phyloP scores from a whole-genome alignment of 1,140 invertebrate species.

The Zaprionus tsacasi region DNA sequence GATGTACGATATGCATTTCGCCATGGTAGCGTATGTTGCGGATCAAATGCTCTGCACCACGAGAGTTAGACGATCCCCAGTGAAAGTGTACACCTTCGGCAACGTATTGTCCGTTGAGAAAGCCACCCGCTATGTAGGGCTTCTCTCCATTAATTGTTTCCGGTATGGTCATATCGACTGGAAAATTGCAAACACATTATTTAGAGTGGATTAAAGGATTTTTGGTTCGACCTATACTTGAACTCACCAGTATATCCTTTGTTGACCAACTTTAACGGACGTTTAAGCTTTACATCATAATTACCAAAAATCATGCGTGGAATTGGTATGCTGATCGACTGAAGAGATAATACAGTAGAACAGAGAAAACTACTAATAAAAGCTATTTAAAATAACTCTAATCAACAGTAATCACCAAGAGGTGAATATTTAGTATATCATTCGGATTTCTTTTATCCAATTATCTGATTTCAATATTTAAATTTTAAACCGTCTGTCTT shows the following conservation, averaged over 20 bases:
- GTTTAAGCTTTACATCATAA: constrained; percentile 87
- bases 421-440: too few relatives aligned
- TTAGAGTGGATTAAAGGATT: neutral
- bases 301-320: constrained; percentile 88
- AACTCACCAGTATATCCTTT: constrained; percentile 88
- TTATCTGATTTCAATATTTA: neutral
- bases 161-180: constrained; percentile 84
- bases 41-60: constrained; percentile 70
- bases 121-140: constrained; percentile 87
- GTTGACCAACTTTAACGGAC: constrained; percentile 86
- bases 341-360: constrained; percentile 7
- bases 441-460: neutral
- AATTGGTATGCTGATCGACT: constrained; percentile 86
- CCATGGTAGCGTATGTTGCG: constrained; percentile 56
- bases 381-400: neutral
- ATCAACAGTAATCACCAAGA: neutral
- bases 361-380: constrained; percentile 58
- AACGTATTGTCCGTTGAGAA: constrained; percentile 86
- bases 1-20: constrained; percentile 78
- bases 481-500: neutral
- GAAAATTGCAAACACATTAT: neutral
- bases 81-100: constrained; percentile 88
- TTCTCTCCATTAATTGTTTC: constrained; percentile 84
- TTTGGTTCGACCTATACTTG: neutral
- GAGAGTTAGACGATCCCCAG: constrained; percentile 85